A percentile compares a stretch with the other conserved stretches of the same genome.
Evolutionary conservation across 2,113 vertebrate genomes (phyloP).

Genomic region (Bombycilla garrulus): DNA sequence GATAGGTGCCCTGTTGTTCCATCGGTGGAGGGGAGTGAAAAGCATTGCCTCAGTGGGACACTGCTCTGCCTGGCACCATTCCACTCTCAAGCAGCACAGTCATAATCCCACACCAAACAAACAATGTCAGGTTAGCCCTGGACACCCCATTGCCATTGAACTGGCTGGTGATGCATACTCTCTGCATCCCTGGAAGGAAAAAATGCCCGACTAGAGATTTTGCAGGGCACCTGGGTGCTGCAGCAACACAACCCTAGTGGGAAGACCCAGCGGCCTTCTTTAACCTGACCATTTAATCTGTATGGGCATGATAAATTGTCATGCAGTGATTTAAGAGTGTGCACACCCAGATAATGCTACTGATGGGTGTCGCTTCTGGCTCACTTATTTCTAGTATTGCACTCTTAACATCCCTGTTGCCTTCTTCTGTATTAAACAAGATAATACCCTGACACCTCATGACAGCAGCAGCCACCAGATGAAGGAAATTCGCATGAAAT

Average conservation of each 20-base stretch:
- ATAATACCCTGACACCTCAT: neutral
- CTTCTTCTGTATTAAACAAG: neutral
- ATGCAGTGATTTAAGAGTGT: neutral
- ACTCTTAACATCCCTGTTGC: neutral
- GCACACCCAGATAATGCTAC: neutral
- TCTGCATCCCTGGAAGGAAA: neutral
- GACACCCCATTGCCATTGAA: neutral
- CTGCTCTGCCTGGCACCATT: neutral
- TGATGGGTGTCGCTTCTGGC: neutral
- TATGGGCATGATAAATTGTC: neutral
- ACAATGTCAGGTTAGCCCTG: neutral
- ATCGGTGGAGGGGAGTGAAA: neutral
- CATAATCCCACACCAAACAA: neutral
- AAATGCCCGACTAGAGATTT: neutral
- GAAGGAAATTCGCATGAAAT: neutral
- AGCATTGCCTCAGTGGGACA: neutral
- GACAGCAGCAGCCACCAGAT: neutral
- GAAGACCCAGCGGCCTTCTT: neutral
- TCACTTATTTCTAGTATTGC: neutral
- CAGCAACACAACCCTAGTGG: neutral
- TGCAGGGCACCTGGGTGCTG: neutral
- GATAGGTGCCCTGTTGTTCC: neutral
- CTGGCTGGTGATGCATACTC: neutral
- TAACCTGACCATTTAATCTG: neutral
- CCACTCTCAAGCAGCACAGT: neutral